Conservation (phyloP, 1,140 invertebrate species). For the Tenebrio molitor region DNA sequence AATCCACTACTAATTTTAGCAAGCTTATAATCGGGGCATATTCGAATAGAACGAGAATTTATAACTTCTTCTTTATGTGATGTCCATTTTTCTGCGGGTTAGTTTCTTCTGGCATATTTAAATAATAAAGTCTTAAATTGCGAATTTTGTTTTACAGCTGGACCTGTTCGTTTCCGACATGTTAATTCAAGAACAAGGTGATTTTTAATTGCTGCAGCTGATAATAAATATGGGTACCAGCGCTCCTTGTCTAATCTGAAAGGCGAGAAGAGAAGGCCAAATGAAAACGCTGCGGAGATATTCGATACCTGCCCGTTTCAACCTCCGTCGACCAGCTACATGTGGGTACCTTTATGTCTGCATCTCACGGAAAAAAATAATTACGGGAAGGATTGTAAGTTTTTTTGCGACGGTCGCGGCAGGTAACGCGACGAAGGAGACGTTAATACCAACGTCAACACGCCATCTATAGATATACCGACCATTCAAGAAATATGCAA, state of each 20-base stretch:
- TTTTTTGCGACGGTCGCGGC: slow-evolving; percentile 20
- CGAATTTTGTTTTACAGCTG: slow-evolving; percentile 23
- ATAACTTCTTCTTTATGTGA: too few relatives aligned
- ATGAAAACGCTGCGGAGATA: slow-evolving; percentile 36
- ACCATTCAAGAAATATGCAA: too few relatives aligned
- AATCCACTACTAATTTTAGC: too few relatives aligned
- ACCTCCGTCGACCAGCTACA: slow-evolving; percentile 26
- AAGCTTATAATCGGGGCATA: too few relatives aligned
- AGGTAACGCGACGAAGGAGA: slow-evolving; percentile 18
- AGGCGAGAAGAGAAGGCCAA: slow-evolving; percentile 42
- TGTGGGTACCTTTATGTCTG: slow-evolving; percentile 44
- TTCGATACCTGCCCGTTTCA: slow-evolving; percentile 44
- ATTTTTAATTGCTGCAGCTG: slow-evolving; percentile 40
- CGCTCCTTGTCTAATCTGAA: slow-evolving; percentile 45
- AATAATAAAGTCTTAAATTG: too few relatives aligned
- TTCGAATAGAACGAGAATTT: too few relatives aligned
- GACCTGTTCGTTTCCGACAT: slow-evolving; percentile 8
- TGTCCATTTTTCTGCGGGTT: too few relatives aligned
- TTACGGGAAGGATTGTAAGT: slow-evolving; percentile 38
- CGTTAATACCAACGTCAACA: slow-evolving; percentile 10
- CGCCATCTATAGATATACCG: background rate
- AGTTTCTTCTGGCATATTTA: too few relatives aligned
- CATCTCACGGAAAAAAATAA: slow-evolving; percentile 46
- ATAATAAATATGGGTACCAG: slow-evolving; percentile 45
- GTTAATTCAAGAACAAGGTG: slow-evolving; percentile 39